Percentiles rank a stretch among this genome's conserved stretches.
Conservation (phyloP, 2,888 invertebrate genomes). For the Tridacna gigas region DNA sequence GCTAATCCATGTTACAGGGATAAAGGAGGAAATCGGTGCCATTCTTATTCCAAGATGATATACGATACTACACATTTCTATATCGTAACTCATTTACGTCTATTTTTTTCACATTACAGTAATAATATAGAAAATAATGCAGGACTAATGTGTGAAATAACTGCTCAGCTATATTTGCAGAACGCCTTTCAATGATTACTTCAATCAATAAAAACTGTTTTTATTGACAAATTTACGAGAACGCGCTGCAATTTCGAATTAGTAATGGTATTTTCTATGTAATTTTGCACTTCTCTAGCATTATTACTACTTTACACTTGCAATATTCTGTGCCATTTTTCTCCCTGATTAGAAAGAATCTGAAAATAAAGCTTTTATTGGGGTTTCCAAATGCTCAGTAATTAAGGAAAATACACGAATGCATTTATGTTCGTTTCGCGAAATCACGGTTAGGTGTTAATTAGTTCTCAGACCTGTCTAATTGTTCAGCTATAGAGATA, state of each 20-base stretch:
- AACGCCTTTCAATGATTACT: background rate
- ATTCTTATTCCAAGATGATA: too few species aligned
- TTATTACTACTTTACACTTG: too few species aligned
- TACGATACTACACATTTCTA: too few species aligned
- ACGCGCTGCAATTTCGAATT: background rate
- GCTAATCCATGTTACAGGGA: too few species aligned
- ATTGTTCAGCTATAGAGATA: background rate
- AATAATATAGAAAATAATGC: background rate
- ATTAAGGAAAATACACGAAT: constrained; percentile 17
- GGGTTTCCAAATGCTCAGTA: background rate
- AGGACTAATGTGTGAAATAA: background rate
- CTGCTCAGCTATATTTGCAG: background rate
- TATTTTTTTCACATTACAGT: background rate
- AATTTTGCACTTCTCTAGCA: background rate
- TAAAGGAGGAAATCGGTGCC: too few species aligned
- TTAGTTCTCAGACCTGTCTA: constrained; percentile 8
- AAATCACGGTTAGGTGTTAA: constrained; percentile 13
- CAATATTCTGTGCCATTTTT: too few species aligned
- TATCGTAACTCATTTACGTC: too few species aligned
- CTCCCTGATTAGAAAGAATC: too few species aligned
- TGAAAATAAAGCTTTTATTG: background rate
- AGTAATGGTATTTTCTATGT: background rate
- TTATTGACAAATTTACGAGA: background rate
- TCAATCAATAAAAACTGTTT: background rate
- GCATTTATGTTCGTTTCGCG: background rate